A percentile compares a stretch with the other conserved stretches of the same genome.
These are phyloP conservation scores for Cepaea nemoralis DNA, from an alignment of 1,140 invertebrate species.

Conservation along the genomic window DNA sequence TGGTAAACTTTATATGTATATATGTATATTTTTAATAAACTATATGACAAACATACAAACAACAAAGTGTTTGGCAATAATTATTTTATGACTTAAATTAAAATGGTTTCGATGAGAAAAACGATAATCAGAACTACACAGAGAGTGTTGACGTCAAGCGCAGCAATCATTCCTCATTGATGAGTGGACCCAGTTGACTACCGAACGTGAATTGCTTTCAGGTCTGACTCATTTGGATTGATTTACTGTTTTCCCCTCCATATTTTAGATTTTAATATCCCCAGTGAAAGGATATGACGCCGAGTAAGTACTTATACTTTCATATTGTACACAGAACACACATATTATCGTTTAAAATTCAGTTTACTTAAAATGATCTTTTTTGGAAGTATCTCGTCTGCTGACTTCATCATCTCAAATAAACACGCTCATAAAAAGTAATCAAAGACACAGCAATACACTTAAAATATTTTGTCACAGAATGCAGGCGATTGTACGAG, in stretches of 20 bases:
- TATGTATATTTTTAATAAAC: background rate
- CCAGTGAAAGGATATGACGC: background rate
- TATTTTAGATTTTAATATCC: background rate
- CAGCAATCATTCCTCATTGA: conserved; percentile 26
- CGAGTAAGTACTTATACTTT: background rate
- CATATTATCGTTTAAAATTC: background rate
- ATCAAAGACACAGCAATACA: no score
- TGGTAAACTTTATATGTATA: background rate
- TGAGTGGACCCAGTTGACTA: conserved; percentile 24
- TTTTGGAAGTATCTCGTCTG: background rate
- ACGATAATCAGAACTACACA: conserved; percentile 42
- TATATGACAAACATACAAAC: background rate
- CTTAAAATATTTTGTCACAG: no score
- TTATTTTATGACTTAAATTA: background rate
- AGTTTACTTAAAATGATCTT: background rate
- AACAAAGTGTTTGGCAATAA: background rate
- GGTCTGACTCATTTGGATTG: conserved; percentile 15
- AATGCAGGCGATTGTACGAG: no score
- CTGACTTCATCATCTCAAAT: background rate
- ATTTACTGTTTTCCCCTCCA: background rate
- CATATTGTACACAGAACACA: background rate
- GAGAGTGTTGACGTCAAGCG: conserved; percentile 30
- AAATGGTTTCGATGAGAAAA: conserved; percentile 25
- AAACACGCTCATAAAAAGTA: background rate
- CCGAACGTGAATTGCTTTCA: background rate